These are phyloP conservation scores for Raja brachyura DNA, from an alignment of 2,113 vertebrate genomes.

Conservation along the genomic window DNA sequence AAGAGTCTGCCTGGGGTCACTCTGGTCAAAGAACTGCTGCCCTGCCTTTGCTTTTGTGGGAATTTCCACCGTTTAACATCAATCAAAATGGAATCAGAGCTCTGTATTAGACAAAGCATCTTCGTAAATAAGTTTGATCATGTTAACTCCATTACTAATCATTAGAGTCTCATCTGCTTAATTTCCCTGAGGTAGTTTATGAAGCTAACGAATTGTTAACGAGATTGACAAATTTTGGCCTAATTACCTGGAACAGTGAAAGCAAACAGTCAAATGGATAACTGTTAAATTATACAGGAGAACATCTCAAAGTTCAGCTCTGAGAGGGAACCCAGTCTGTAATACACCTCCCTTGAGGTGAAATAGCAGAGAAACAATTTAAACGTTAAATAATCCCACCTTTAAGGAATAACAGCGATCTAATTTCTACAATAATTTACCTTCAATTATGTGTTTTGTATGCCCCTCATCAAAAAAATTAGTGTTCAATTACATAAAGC, in stretches of 20 bases:
- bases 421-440: not conserved
- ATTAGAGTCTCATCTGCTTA: slow-evolving; percentile 1
- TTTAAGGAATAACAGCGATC: not conserved
- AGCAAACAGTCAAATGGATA: slow-evolving; percentile 28
- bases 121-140: slow-evolving; percentile 22
- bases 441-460: not conserved
- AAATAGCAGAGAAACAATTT: not conserved
- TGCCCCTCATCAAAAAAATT: not conserved
- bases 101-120: slow-evolving; percentile 4
- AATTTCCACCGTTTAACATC: not conserved
- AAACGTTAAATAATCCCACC: not conserved
- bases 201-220: slow-evolving; percentile 13
- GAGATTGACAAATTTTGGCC: slow-evolving; percentile 25
- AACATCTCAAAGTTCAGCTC: not conserved
- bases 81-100: not conserved
- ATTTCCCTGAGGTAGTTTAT: slow-evolving; percentile 23
- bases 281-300: slow-evolving; percentile 17
- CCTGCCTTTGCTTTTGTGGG: not conserved
- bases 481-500: not conserved
- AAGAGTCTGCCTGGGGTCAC: not conserved
- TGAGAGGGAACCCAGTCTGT: not conserved
- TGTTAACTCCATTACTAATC: slow-evolving; percentile 26
- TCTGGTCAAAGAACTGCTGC: not conserved
- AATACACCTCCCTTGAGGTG: not conserved
- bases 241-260: slow-evolving; percentile 1